Evolutionary conservation across 1,140 invertebrate species (phyloP).

Genomic region (Spodoptera litura): DNA sequence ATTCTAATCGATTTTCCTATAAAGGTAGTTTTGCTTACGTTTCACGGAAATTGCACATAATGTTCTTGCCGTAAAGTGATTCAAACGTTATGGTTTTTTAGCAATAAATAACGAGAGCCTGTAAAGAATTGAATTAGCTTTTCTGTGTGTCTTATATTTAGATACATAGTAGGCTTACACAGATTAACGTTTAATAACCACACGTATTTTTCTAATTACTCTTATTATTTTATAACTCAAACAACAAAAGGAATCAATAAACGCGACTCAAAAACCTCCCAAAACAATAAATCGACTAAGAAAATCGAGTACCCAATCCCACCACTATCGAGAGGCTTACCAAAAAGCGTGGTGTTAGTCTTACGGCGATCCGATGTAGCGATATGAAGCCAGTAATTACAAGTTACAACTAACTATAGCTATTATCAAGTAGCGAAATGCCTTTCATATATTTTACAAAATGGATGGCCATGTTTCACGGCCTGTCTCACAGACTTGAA

Average conservation of each 20-base stretch:
- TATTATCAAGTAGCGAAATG: slow-evolving; percentile 81
- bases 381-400: slow-evolving; percentile 79
- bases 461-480: slow-evolving; percentile 70
- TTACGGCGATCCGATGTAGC: slow-evolving; percentile 70
- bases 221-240: no score
- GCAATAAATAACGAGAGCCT: no score
- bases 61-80: no score
- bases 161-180: no score
- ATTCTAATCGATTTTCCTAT: slow-evolving; percentile 18
- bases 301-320: slow-evolving; percentile 9
- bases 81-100: no score
- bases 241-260: neutral
- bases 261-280: neutral
- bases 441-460: slow-evolving; percentile 83
- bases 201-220: no score
- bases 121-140: no score
- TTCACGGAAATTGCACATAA: no score
- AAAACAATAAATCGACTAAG: slow-evolving; percentile 20
- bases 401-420: slow-evolving; percentile 71
- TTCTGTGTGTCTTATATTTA: no score
- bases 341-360: slow-evolving; percentile 69
- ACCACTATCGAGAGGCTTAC: slow-evolving; percentile 45
- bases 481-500: slow-evolving; percentile 64
- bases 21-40: neutral
- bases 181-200: no score